These are phyloP conservation scores for Zaprionus camerounensis DNA, from an alignment of 1,140 invertebrate genomes.

Conservation along the genomic window DNA sequence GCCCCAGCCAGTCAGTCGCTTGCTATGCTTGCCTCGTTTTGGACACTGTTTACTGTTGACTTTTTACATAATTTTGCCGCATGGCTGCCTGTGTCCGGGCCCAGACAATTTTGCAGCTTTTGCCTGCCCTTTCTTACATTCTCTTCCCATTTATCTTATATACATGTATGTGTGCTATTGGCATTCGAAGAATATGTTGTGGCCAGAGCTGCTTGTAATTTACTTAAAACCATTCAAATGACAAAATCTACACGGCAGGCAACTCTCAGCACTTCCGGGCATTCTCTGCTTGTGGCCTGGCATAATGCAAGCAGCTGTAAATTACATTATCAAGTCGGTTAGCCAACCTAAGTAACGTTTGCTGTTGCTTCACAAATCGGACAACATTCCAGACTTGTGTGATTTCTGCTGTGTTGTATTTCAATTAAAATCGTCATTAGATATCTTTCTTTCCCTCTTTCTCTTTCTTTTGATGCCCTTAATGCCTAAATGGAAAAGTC, in stretches of 20 bases:
- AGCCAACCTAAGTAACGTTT: slow-evolving; percentile 34
- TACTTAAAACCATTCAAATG: slow-evolving; percentile 76
- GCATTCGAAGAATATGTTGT: slow-evolving; percentile 62
- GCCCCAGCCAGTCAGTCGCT: neutral
- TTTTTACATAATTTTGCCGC: slow-evolving; percentile 81
- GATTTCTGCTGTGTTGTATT: slow-evolving; percentile 16
- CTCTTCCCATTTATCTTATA: slow-evolving; percentile 32
- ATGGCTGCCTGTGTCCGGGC: slow-evolving; percentile 66
- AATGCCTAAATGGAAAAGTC: slow-evolving; percentile 4
- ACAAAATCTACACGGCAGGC: slow-evolving; percentile 54
- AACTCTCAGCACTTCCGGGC: neutral
- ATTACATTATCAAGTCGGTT: slow-evolving; percentile 66
- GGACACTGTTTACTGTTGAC: slow-evolving; percentile 64
- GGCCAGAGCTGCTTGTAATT: slow-evolving; percentile 73
- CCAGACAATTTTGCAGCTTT: slow-evolving; percentile 17
- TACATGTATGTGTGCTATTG: slow-evolving; percentile 47
- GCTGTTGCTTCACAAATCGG: slow-evolving; percentile 39
- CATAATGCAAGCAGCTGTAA: slow-evolving; percentile 40
- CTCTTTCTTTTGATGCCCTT: neutral
- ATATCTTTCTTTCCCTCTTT: neutral
- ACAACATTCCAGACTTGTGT: slow-evolving; percentile 14
- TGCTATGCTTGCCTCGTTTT: slow-evolving; percentile 20
- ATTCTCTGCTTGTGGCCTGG: slow-evolving; percentile 7
- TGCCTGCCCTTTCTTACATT: neutral
- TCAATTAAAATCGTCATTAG: slow-evolving; percentile 28